phyloP scores from a whole-genome alignment of 2,888 invertebrate genomes.

The Anthophora plumipes region DNA sequence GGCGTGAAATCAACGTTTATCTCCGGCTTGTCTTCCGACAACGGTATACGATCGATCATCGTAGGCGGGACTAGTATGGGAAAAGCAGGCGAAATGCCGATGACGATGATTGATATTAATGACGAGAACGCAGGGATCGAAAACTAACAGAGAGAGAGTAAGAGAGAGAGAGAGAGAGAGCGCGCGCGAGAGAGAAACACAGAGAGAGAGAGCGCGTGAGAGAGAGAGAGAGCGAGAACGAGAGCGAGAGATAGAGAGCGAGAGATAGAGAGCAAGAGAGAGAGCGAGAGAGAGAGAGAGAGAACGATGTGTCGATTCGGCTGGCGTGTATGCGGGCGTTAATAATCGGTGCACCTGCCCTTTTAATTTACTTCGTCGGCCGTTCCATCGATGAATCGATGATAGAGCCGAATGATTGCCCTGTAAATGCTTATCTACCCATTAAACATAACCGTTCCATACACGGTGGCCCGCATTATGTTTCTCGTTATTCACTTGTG shows the following conservation, averaged over 20 bases:
- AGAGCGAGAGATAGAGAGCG: constrained; percentile 27
- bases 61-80: constrained; percentile 20
- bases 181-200: no score
- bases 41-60: constrained; percentile 60
- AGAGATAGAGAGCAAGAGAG: neutral
- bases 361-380: constrained; percentile 75
- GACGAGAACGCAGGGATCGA: constrained; percentile 45
- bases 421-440: constrained; percentile 75
- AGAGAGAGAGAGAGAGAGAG: neutral
- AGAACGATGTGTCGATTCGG: constrained; percentile 8
- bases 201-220: neutral
- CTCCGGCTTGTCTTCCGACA: constrained; percentile 39
- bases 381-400: constrained; percentile 71
- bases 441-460: constrained; percentile 70
- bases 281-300: neutral
- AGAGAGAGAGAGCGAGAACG: constrained; percentile 25
- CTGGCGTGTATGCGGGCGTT: constrained; percentile 56
- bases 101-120: constrained; percentile 73
- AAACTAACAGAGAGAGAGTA: constrained; percentile 6
- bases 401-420: constrained; percentile 74
- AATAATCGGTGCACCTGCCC: constrained; percentile 70
- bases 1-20: constrained; percentile 47
- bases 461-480: constrained; percentile 23
- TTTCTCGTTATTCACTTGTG: neutral
- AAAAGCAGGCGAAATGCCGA: constrained; percentile 58